Evolutionary conservation across 2,797 vertebrate species (phyloP).

Genomic region (Aratinga solstitialis): DNA sequence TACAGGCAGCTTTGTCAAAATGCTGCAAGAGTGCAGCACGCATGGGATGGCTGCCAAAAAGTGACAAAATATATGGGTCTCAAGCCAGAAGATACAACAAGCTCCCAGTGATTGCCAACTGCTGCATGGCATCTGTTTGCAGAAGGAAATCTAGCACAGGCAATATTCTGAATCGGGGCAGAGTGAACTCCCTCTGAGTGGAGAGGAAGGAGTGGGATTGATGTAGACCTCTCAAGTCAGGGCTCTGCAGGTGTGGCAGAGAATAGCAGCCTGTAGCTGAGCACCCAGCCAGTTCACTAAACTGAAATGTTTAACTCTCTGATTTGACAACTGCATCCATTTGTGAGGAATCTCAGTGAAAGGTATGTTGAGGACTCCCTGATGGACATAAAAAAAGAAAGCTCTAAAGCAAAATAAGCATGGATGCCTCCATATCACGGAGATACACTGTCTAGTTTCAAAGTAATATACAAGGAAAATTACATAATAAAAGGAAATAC

Average conservation of each 20-base stretch:
- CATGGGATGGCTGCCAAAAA: neutral
- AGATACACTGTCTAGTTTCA: neutral
- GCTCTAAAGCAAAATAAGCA: neutral
- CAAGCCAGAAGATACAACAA: neutral
- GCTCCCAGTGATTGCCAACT: fast-evolving
- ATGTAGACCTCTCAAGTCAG: neutral
- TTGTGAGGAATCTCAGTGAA: neutral
- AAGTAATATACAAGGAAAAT: neutral
- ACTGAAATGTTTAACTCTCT: neutral
- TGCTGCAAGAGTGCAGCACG: neutral
- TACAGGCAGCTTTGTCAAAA: neutral
- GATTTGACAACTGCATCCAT: neutral
- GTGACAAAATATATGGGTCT: neutral
- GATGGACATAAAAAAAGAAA: neutral
- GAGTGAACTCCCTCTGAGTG: neutral
- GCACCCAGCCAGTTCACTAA: neutral
- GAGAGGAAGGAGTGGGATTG: neutral
- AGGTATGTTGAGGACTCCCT: neutral
- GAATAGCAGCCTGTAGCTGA: fast-evolving
- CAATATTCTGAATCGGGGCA: neutral
- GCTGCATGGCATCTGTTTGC: neutral
- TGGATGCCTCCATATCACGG: neutral
- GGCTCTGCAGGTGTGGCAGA: neutral
- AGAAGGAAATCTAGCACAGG: neutral
- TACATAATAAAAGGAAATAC: neutral